Evolutionary conservation across 2,113 vertebrate species (phyloP), one percentile per base, ranked within the genome.

Genomic region (Oreocharis arfaki): DNA sequence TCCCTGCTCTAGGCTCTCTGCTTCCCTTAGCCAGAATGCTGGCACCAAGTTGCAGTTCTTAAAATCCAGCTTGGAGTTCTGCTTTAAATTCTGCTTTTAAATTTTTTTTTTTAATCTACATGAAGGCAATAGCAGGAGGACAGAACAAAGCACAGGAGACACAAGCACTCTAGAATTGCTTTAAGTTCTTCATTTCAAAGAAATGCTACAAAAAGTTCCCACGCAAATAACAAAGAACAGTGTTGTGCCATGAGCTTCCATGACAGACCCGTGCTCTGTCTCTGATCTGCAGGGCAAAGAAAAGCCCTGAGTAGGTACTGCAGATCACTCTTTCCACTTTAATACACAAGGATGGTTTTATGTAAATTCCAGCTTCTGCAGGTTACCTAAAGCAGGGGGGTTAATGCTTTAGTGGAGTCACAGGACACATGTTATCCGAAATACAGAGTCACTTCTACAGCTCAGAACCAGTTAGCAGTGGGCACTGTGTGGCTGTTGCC

Each of bases 171-270:
- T 59, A 5, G 77, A 52, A n/a, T 75, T 81, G 52, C 86, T 92
- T 84, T 87, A 79, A 87, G 73, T 84, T 92, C 76, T 81, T 69
- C 60, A 30, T 50, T 70, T 84, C 83, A 95, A 94, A 93, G 94
- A 92, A 95, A 84, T 52, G 17, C 19, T 60, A 42, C 32, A 71
- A 37, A 20, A 57, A 44, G 35, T 84, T 93, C 86, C 91, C 91
- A 81, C 1, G 0, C 60, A 77, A 86, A 44, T 89, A 84, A 63
- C 83, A 94, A 93, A 94, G 89, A 87, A 10, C 53, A 52, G 30
- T 65, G 55, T 41, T 90, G 78, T 90, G 64, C 60, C 37, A 0
- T 56, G 69, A 89, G 90, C 84, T 96, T 93, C 89, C 76, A 56
- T 57, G 52, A 23, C 3, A 3, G 74, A 76, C 41, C 56, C 65